Evolutionary conservation across 2,888 invertebrate species (phyloP).

Genomic region (Pachydiplax longipennis): DNA sequence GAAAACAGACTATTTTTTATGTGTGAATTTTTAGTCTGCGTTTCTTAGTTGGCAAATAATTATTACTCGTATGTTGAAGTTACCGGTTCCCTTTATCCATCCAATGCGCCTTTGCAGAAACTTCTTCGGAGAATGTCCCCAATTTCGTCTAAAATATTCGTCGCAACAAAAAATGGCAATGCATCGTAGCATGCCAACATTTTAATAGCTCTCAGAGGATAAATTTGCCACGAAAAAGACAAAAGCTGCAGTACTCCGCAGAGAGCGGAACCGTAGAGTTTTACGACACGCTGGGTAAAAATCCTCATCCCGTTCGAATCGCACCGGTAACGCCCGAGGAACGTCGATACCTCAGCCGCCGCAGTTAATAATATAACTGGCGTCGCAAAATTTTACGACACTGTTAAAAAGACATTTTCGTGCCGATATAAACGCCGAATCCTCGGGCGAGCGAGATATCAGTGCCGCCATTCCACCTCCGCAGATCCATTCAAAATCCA

Average conservation of each 20-base stretch:
- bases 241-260: neutral
- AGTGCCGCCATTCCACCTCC: neutral
- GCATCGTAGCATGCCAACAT: no score
- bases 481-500: no score
- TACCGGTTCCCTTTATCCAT: no score
- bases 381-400: conserved; percentile 35
- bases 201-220: neutral
- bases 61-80: no score
- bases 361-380: neutral
- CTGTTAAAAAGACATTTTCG: conserved; percentile 18
- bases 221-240: neutral
- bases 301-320: neutral
- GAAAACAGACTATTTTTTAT: no score
- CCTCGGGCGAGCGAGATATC: neutral
- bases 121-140: no score
- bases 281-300: neutral
- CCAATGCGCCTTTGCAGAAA: no score
- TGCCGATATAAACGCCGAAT: conserved; percentile 4
- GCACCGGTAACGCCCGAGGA: neutral
- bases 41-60: no score
- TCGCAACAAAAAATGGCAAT: no score
- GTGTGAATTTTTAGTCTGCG: no score
- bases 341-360: neutral
- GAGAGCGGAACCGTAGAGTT: neutral
- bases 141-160: no score